Evolutionary conservation across 2,888 invertebrate genomes (phyloP), one percentile per base, ranked within the genome.

Genomic region (Ceratothoa steindachneri): DNA sequence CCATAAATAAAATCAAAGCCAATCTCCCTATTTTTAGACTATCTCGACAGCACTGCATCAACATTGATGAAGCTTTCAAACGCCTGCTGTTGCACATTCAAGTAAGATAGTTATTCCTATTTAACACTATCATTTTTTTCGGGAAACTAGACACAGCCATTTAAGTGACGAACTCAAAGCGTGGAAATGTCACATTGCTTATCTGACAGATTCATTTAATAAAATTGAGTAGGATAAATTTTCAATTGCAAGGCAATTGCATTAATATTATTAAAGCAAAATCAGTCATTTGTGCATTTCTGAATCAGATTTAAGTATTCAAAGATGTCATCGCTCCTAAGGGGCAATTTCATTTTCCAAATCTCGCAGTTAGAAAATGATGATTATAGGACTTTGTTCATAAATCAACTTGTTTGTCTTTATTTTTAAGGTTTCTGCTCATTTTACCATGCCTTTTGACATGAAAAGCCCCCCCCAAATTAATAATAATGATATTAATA

Each of bases 1-100:
- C 52, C 15, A 51, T 51, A 51, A 51, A 51, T 51, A 51, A 51
- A 51, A 51, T 51, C 19, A 71, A 74, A 51, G 15, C 3, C 19
- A 15, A 51, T 51, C 19, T 3, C 19, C 52, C 19, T 51, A 51
- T n/a, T 51, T 51, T 19, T 19, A 1, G 77, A 80, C 73, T 80
- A 75, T 80, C 80, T 80, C 64, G 72, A 51, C 75, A 80, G 72
- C 80, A 80, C 51, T 81, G 77, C 71, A 71, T 53, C 41, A 73
- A 74, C 66, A 80, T 77, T 74, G 67, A 80, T 80, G 80, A 80
- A 79, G 76, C 80, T 41, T 80, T 74, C 71, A 51, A 73, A 73
- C 73, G 75, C 66, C 52, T 51, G 52, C 19, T 51, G 52, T 19
- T 51, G 19, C 52, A 51, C 19, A 51, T 15, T n/a, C 15, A 51